Evolutionary conservation across 2,797 vertebrate genomes (phyloP).

Genomic region (Cossypha caffra): DNA sequence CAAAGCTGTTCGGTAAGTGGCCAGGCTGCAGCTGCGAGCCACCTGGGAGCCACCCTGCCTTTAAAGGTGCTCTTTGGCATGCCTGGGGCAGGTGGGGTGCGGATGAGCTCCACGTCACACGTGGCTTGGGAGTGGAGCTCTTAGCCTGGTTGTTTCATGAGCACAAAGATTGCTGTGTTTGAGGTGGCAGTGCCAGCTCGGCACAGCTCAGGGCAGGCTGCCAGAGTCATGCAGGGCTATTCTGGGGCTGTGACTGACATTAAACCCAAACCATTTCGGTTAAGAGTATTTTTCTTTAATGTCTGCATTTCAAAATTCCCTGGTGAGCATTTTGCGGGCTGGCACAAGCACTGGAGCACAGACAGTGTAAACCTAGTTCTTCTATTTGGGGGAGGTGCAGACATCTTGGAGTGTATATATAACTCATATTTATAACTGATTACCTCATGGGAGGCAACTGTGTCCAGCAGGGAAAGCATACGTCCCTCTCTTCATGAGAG

Average conservation of each 20-base stretch:
- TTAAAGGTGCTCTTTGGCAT: background rate
- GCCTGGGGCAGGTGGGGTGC: background rate
- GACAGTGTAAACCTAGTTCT: background rate
- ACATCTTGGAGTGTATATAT: slow-evolving; percentile 23
- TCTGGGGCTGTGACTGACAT: slow-evolving; percentile 19
- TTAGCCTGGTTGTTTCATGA: background rate
- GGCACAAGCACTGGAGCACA: background rate
- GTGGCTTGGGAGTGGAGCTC: background rate
- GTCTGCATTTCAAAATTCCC: slow-evolving; percentile 56
- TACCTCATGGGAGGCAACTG: slow-evolving; percentile 17
- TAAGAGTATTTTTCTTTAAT: slow-evolving; percentile 31
- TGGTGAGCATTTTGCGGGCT: background rate
- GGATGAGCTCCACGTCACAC: background rate
- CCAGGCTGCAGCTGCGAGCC: background rate
- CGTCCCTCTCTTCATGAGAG: background rate
- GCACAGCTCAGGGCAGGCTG: background rate
- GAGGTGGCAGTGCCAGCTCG: background rate
- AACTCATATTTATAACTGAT: slow-evolving; percentile 36
- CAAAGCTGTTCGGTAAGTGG: slow-evolving; percentile 90
- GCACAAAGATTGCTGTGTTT: background rate
- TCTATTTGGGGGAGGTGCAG: slow-evolving; percentile 18
- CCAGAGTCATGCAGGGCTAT: slow-evolving; percentile 15
- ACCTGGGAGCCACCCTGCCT: background rate
- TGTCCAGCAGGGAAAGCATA: background rate
- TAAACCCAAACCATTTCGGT: background rate